phyloP scores from a whole-genome alignment of 2,113 vertebrate genomes.

The Notarius lentiginosus region DNA sequence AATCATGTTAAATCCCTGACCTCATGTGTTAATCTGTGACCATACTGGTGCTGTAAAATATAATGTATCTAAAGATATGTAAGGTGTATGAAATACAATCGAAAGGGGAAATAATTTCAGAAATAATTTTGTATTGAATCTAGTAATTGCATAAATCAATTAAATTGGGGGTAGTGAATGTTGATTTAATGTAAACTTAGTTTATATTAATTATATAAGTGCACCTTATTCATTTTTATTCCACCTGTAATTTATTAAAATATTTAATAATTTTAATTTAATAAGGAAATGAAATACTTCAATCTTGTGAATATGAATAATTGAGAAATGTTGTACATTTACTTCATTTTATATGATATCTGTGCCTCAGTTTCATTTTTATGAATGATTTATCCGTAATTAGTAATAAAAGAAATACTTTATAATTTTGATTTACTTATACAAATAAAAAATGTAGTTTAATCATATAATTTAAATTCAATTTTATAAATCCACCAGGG shows the following conservation, averaged over 20 bases:
- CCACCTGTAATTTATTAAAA: background rate
- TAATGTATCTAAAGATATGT: background rate
- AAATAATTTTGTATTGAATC: background rate
- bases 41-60: background rate
- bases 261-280: background rate
- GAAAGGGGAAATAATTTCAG: background rate
- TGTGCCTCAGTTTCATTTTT: background rate
- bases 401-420: background rate
- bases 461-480: background rate
- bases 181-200: no score
- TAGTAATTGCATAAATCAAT: background rate
- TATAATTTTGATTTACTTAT: background rate
- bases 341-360: background rate
- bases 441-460: background rate
- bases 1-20: slow-evolving; percentile 60
- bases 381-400: background rate
- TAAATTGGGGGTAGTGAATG: background rate
- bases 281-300: background rate
- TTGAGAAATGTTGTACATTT: background rate
- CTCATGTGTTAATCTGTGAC: slow-evolving; percentile 32
- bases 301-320: background rate
- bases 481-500: background rate
- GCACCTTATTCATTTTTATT: background rate
- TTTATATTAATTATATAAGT: background rate
- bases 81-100: background rate